These are phyloP conservation scores for Pantala flavescens DNA, from an alignment of 1,140 invertebrate genomes.

Conservation along the genomic window DNA sequence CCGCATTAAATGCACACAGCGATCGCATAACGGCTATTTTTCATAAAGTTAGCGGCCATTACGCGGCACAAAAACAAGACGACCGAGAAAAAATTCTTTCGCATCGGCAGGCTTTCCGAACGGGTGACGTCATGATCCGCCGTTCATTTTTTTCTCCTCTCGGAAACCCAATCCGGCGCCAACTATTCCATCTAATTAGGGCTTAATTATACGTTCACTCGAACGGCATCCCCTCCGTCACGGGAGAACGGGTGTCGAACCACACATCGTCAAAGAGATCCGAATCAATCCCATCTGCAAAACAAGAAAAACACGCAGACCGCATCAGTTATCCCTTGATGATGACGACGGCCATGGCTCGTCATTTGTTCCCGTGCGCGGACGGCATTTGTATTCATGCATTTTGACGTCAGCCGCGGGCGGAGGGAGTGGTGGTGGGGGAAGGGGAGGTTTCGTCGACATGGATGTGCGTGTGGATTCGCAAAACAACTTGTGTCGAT, in stretches of 20 bases:
- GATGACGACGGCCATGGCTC: neutral
- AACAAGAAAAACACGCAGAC: neutral
- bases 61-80: no score
- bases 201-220: neutral
- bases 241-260: slow-evolving; percentile 5
- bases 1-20: no score
- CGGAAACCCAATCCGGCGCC: no score
- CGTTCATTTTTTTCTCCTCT: no score
- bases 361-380: neutral
- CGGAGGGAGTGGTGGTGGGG: neutral
- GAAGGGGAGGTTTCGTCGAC: neutral
- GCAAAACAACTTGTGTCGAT: no score
- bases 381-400: neutral
- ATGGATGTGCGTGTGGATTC: no score
- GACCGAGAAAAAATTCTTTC: no score
- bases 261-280: slow-evolving; percentile 5
- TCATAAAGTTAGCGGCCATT: no score
- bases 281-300: neutral
- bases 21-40: no score
- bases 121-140: no score
- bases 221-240: neutral
- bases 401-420: neutral
- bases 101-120: no score
- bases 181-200: neutral
- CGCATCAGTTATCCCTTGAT: neutral